phyloP scores from a whole-genome alignment of 2,888 invertebrate species.

The Gastrophysa polygoni region DNA sequence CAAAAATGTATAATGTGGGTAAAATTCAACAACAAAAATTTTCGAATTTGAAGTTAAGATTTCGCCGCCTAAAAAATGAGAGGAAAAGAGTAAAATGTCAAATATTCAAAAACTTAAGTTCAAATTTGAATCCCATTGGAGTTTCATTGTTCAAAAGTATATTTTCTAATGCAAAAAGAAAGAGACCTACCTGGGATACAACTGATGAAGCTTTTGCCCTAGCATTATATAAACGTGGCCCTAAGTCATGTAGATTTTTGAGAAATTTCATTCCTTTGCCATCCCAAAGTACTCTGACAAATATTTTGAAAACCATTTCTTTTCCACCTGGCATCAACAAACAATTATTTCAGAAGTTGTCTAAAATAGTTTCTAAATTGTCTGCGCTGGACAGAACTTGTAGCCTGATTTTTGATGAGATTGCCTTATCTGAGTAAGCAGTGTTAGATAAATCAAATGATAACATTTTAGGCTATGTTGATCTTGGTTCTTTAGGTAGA shows the following conservation, averaged over 20 bases:
- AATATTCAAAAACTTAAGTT: neutral
- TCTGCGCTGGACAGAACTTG: neutral
- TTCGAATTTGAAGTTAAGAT: neutral
- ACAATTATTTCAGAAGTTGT: neutral
- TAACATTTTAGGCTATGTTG: conserved; percentile 15
- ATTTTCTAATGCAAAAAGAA: neutral
- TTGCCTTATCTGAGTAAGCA: neutral
- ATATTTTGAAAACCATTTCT: neutral
- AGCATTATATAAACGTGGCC: conserved; percentile 12
- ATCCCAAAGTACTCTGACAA: neutral
- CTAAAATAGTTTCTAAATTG: neutral
- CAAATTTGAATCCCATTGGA: neutral
- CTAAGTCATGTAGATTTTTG: neutral
- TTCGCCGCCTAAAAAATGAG: neutral
- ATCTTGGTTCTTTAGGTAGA: conserved; percentile 8
- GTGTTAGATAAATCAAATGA: neutral
- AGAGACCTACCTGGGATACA: neutral
- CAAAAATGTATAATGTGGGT: no score
- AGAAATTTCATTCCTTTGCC: neutral
- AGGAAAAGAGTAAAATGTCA: neutral
- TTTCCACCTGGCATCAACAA: neutral
- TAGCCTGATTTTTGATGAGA: conserved; percentile 6
- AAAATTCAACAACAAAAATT: neutral
- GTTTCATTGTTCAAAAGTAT: neutral
- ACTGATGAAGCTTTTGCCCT: neutral